Evolutionary conservation across 2,113 vertebrate genomes (phyloP).

Genomic region (Hipposideros armiger): DNA sequence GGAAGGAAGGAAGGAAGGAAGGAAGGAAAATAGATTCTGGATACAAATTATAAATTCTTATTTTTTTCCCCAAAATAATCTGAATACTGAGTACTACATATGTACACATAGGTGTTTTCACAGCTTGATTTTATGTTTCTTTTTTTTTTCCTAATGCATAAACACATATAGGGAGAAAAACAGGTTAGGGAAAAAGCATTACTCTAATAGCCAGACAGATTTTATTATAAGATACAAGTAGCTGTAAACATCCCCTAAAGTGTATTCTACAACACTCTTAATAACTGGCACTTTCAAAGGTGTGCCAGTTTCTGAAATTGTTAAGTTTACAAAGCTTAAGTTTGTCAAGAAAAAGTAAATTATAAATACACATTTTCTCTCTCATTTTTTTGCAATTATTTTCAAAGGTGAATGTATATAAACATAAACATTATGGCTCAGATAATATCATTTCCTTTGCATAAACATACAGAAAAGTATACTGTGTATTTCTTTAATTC

Average conservation of each 20-base stretch:
- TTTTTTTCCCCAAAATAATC: not conserved
- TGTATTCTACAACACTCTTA: not conserved
- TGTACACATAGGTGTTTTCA: not conserved
- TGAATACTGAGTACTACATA: not conserved
- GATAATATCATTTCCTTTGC: not conserved
- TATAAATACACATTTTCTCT: not conserved
- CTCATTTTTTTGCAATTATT: not conserved
- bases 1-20: too few relatives aligned
- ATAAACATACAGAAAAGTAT: not conserved
- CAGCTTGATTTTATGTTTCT: not conserved
- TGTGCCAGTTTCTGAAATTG: not conserved
- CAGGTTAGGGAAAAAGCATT: not conserved
- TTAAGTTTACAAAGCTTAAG: not conserved
- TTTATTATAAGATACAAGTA: not conserved
- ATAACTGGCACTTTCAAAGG: not conserved
- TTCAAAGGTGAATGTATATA: not conserved
- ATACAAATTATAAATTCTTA: not conserved
- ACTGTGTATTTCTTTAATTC: not conserved
- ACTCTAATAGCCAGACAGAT: not conserved
- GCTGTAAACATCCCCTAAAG: not conserved
- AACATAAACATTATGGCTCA: not conserved
- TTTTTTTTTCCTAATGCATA: not conserved
- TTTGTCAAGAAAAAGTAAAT: not conserved
- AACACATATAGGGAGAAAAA: not conserved
- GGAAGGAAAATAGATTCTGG: not conserved